Evolutionary conservation across 2,797 vertebrate genomes (phyloP).

Genomic region (Coilia nasus): DNA sequence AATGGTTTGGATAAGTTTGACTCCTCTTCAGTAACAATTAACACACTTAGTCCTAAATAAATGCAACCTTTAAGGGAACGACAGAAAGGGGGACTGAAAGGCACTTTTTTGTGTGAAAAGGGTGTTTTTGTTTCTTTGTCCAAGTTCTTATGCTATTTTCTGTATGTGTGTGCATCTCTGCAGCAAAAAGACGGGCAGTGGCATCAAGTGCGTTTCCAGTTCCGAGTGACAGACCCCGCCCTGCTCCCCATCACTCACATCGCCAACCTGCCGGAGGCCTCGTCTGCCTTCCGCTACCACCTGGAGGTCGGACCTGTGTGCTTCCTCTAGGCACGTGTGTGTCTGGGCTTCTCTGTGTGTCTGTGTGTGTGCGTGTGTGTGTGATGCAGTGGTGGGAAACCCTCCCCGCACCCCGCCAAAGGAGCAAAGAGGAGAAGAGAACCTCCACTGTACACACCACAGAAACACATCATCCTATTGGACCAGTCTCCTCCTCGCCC

Average conservation of each 20-base stretch:
- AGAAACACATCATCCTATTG: conserved; percentile 54
- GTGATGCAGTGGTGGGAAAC: conserved; percentile 43
- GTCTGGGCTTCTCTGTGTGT: not conserved
- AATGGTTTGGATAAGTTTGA: not conserved
- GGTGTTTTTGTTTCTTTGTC: not conserved
- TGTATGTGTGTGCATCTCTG: conserved; percentile 31
- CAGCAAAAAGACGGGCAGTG: conserved; percentile 92
- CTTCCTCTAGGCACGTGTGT: conserved; percentile 81
- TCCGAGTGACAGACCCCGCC: conserved; percentile 87
- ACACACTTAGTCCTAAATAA: not conserved
- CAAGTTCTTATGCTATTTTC: not conserved
- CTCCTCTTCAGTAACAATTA: not conserved
- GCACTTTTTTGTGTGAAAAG: not conserved
- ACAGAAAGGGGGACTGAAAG: not conserved
- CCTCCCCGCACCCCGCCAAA: conserved; percentile 43
- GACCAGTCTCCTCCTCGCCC: conserved; percentile 57
- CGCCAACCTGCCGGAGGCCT: conserved; percentile 83
- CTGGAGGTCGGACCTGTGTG: conserved; percentile 95
- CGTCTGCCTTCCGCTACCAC: conserved; percentile 85
- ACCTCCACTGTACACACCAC: conserved; percentile 42
- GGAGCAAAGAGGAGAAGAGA: conserved; percentile 50
- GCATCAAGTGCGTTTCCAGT: conserved; percentile 90
- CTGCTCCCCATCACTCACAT: conserved; percentile 89
- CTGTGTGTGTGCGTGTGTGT: conserved; percentile 35
- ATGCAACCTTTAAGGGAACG: not conserved